These are phyloP conservation scores for Drosophila jambulina DNA, from an alignment of 1,140 invertebrate genomes.

Conservation along the genomic window DNA sequence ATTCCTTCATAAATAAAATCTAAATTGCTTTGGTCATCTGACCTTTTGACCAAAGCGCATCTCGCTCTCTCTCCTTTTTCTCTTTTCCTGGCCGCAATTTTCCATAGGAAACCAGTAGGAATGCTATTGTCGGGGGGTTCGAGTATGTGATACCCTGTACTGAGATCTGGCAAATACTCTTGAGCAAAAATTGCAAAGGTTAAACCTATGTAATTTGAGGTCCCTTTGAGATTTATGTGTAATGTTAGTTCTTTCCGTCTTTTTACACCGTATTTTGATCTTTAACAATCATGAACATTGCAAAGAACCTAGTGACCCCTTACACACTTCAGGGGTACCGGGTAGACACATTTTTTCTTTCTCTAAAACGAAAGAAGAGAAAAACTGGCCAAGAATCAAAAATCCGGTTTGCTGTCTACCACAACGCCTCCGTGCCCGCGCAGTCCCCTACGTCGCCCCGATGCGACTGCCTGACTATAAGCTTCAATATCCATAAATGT, in stretches of 20 bases:
- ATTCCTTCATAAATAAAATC: constrained; percentile 65
- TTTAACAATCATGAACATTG: not conserved
- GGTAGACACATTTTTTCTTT: constrained; percentile 13
- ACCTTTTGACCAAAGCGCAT: constrained; percentile 63
- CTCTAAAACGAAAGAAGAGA: constrained; percentile 18
- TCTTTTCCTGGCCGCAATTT: constrained; percentile 49
- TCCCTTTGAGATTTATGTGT: not conserved
- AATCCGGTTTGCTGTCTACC: constrained; percentile 67
- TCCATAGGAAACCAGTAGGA: constrained; percentile 43
- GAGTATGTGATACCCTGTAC: not conserved
- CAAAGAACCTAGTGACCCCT: not conserved
- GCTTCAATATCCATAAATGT: constrained; percentile 84
- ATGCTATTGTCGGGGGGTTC: no score
- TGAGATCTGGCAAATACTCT: not conserved
- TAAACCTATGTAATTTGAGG: no score
- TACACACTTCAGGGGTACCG: not conserved
- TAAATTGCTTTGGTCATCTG: constrained; percentile 56
- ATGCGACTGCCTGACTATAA: constrained; percentile 68
- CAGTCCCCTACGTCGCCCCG: not conserved
- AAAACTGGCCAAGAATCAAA: constrained; percentile 45
- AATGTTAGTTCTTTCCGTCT: not conserved
- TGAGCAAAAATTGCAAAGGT: no score
- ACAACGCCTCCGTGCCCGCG: constrained; percentile 36
- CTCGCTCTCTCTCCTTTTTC: not conserved
- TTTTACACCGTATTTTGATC: no score